Conservation (phyloP, 2,113 vertebrate genomes). For the Prinia subflava region DNA sequence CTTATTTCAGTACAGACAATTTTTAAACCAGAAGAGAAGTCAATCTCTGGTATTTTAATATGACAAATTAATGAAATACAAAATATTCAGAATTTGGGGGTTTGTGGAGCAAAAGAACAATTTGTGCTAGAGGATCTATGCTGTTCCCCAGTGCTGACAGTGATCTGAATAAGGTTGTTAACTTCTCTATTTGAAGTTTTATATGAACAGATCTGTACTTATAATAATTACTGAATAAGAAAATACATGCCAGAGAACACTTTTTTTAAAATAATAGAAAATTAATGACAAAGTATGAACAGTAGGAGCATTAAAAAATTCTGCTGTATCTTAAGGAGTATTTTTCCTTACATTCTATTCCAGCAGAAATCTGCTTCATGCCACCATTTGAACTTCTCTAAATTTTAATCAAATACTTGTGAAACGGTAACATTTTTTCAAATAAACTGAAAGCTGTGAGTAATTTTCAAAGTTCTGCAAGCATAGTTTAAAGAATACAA, state of each 20-base stretch:
- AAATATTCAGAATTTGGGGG: not conserved
- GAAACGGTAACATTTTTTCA: not conserved
- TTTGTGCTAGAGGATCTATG: not conserved
- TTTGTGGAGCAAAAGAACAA: not conserved
- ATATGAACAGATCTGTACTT: not conserved
- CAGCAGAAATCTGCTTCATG: not conserved
- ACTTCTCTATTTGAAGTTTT: not conserved
- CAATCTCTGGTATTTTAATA: not conserved
- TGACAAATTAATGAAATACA: not conserved
- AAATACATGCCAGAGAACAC: not conserved
- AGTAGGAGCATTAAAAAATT: not conserved
- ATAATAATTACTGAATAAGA: not conserved
- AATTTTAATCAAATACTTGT: not conserved
- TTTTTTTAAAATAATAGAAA: not conserved
- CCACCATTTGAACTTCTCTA: not conserved
- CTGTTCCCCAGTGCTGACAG: not conserved
- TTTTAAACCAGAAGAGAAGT: not conserved
- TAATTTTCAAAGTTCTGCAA: not conserved
- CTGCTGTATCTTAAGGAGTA: accelerated
- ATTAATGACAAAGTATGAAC: not conserved
- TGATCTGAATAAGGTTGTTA: not conserved
- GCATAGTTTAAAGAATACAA: not conserved
- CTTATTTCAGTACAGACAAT: not conserved
- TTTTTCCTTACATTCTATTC: not conserved
- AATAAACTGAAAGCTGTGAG: not conserved